Evolutionary conservation across 2,113 vertebrate species (phyloP), one percentile per base, ranked within the genome.

Genomic region (Tragelaphus strepsiceros): DNA sequence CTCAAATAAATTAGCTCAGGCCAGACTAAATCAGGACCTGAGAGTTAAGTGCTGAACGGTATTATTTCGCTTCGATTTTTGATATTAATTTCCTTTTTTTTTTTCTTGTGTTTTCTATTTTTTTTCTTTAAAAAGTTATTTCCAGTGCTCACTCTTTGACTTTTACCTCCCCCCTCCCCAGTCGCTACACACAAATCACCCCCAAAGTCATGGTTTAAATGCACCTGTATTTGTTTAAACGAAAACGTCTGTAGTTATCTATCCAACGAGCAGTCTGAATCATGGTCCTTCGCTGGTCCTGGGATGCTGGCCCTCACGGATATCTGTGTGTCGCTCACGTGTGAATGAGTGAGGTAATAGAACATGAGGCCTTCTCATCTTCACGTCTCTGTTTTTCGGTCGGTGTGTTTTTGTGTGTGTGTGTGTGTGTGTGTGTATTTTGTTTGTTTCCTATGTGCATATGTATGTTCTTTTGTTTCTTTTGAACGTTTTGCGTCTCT

Each of bases 21-120:
- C 99, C 99, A 97, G 98, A 99, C 99, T 98, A 99, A 98, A 99
- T 99, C 98, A 99, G 99, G 99, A 99, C 99, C 99, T 98, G 99
- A 99, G 99, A 98, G 99, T 88, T 99, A 99, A 99, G 99, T 99
- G 99, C 98, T 96, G 98, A 98, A 95, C 59, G 94, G 98, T 97
- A 85, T 93, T 80, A 94, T 91, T 95, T 97, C 78, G 8, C 97
- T 94, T 96, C 90, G 90, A 88, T 77, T 96, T 85, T 82, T n/a
- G 91, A 74, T 77, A 78, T 43, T 43, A 74, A 87, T 90, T 91
- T 74, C 91, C 53, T 39, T 93, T 49, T 81, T 83, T 82, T 88
- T 56, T 88, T 67, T 11, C 98, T 98, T 98, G 94, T 98, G 97
- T 97, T 98, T 98, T 56, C 7, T 84, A 56, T 98, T 98, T 98